Conservation (phyloP, 2,797 vertebrate genomes). For the Crocidura indochinensis region DNA sequence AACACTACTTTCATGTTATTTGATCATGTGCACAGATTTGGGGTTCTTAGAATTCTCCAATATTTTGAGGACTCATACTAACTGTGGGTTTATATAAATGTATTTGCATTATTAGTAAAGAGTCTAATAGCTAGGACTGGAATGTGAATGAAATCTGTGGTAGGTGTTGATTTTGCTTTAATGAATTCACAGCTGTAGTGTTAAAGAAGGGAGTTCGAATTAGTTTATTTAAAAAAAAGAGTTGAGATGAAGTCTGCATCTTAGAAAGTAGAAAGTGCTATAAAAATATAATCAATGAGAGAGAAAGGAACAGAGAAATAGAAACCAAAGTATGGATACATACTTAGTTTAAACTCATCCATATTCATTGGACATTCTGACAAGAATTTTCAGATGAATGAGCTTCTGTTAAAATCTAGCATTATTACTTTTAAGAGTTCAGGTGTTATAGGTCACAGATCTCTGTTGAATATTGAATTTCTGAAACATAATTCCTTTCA, state of each 20-base stretch:
- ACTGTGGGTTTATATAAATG: conserved; percentile 11
- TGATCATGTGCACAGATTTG: neutral
- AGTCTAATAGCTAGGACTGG: neutral
- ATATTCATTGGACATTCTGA: conserved; percentile 48
- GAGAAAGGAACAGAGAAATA: conserved; percentile 24
- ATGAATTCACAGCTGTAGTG: neutral
- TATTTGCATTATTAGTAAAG: neutral
- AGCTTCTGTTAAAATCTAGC: conserved; percentile 68
- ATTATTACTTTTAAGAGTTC: conserved; percentile 62
- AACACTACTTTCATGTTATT: conserved; percentile 14
- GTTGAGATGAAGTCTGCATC: neutral
- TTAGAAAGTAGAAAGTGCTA: conserved; percentile 14
- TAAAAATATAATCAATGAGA: conserved; percentile 5
- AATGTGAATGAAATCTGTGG: neutral
- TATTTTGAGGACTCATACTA: conserved; percentile 8
- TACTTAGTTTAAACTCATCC: conserved; percentile 53
- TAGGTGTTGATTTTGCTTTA: neutral
- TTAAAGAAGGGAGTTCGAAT: neutral
- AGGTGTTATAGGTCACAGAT: conserved; percentile 63
- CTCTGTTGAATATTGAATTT: conserved; percentile 67
- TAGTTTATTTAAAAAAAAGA: conserved; percentile 4
- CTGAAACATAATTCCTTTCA: conserved; percentile 59
- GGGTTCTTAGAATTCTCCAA: neutral
- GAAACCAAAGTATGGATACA: neutral
- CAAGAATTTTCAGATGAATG: conserved; percentile 64